These are phyloP conservation scores for Galeruca laticollis DNA, from an alignment of 2,888 invertebrate genomes.

Conservation along the genomic window DNA sequence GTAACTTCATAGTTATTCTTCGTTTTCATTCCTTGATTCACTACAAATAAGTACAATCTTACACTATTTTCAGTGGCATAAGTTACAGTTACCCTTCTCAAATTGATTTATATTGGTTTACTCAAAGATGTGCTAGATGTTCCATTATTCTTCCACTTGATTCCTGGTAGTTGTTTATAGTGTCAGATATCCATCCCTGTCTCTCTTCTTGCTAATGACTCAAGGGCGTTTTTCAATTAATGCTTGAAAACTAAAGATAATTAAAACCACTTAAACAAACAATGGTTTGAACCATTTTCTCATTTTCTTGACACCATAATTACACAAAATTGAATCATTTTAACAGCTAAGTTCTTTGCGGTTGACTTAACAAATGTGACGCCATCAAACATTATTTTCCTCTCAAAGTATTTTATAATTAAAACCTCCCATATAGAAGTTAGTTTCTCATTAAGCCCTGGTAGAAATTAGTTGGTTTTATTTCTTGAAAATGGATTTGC, in stretches of 20 bases:
- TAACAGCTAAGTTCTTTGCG: conserved; percentile 38
- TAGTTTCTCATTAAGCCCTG: conserved; percentile 25
- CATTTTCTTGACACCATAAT: conserved; percentile 42
- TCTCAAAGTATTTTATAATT: conserved; percentile 46
- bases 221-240: conserved; percentile 35
- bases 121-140: no score
- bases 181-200: background rate
- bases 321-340: conserved; percentile 47
- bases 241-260: conserved; percentile 20
- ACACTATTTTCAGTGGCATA: no score
- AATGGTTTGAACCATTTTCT: conserved; percentile 33
- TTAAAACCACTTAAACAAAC: conserved; percentile 37
- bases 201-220: conserved; percentile 15
- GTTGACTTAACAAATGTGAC: conserved; percentile 32
- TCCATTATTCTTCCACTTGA: no score
- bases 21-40: no score
- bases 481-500: no score
- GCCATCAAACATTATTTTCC: conserved; percentile 29
- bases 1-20: no score
- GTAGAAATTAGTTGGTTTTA: background rate
- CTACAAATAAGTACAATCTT: no score
- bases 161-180: background rate
- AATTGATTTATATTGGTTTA: no score
- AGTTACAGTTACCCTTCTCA: no score
- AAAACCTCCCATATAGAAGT: conserved; percentile 55